Base-by-base conservation (phyloP, 35 echinoderm and acorn worm species). In the Anneissia japonica region DNA sequence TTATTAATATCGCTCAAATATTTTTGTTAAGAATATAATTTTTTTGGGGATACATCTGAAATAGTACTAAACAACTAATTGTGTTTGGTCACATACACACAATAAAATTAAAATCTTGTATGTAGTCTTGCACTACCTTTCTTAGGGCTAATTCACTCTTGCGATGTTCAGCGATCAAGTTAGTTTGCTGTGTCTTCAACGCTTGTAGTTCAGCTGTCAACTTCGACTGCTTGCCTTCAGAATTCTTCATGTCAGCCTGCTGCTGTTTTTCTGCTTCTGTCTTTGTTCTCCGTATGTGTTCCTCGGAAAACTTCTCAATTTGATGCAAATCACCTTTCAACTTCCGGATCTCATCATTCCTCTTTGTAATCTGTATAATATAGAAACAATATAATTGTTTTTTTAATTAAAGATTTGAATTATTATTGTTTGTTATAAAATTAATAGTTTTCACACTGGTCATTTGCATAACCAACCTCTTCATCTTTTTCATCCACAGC, bases 291-390 rank as follows among this genome's bases (percentile, higher is more conserved):
- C 92, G 75, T 32, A 99, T 99, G 79, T 99, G 96, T 35, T 99
- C 96, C 72, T 99, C 96, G 0, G 96, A 99, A 46, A 99, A 99
- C 76, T 99, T 99, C 86, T 99, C 96, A 39, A 99, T 84, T 40
- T 99, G 96, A 82, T 99, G 92, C 21, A 93, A 83, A 40, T 99
- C 96, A 12, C 84, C 85, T 86, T 99, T 99, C 46, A 99, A 64
- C 23, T 92, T 87, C 32, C 96, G 56, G 37, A 99, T 99, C 33
- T 91, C 96, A 79, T 99, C 96, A 92, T 99, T 99, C 32, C 88
- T 90, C 56, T 94, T 94, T 21, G 96, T 91, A 37, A 99, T 99
- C 96, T 99, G 82, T 77, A 23, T 45, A 14, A 38, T 85, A 87
- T 31, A 77, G 46, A 26, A 92, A 26, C 34, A 82, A 81, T 32